Evolutionary conservation across 2,888 invertebrate genomes (phyloP), one percentile per base, ranked within the genome.

Genomic region (Frankliniella intonsa): DNA sequence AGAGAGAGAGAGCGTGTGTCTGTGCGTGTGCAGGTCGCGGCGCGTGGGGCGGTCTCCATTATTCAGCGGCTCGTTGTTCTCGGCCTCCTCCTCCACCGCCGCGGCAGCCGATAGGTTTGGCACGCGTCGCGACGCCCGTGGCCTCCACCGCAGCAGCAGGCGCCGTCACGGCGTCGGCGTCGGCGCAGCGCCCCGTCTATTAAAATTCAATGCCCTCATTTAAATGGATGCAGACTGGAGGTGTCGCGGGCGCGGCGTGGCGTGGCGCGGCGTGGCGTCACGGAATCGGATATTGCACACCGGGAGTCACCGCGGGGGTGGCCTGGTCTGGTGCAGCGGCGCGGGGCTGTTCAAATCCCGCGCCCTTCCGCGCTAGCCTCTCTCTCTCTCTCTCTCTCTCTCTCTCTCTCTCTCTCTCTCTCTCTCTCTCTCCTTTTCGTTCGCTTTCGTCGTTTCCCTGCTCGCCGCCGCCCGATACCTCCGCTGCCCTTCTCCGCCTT

Each of bases 131-230:
- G 38, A 38, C 38, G 38, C 38, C 38, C 38, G 5, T 38, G 38
- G 5, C 38, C 38, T 38, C 38, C 38, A 38, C 38, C 5, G 2
- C 38, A 38, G 38, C 38, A 5, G 38, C 38, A 38, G 38, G 38
- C 2, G 38, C 3, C 2, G 38, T 2, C 38, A 38, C 5, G 3
- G 38, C 38, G 38, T 38, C 38, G 38, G 38, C 38, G 38, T 2
- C 38, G 38, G 22, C 69, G 10, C 69, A 3, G n/a, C 19, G 25
- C 11, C 22, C 8, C 69, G 25, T 25, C 69, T 76, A 76, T 76
- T 76, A 76, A 76, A 76, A 76, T 76, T 76, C 69, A 76, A 76
- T 76, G 69, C 69, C 69, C 22, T 76, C 69, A 76, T 76, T 76
- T 25, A 76, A 76, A 76, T 76, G 69, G 69, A 76, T 76, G 69